These are phyloP conservation scores for Artemisiospiza belli DNA, from an alignment of 2,113 vertebrate species.

Conservation along the genomic window DNA sequence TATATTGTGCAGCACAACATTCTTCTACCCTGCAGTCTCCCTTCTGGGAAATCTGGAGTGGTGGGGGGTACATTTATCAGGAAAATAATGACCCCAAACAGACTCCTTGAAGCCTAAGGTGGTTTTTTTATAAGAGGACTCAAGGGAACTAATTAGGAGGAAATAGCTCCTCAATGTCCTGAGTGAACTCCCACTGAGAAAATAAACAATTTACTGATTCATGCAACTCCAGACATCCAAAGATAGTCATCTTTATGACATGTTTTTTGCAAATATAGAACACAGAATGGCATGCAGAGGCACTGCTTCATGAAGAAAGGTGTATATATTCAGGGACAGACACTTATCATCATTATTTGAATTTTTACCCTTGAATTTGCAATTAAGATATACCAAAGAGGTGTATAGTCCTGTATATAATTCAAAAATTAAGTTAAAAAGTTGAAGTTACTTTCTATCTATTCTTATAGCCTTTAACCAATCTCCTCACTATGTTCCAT, in stretches of 20 bases:
- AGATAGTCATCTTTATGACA: background rate
- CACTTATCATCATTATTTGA: background rate
- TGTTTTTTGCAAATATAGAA: slow-evolving; percentile 1
- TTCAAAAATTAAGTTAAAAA: background rate
- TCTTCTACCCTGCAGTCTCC: slow-evolving; percentile 30
- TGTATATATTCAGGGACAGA: background rate
- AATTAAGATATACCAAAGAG: background rate
- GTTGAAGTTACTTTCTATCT: background rate
- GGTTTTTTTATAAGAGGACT: slow-evolving; percentile 56
- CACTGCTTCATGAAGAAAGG: background rate
- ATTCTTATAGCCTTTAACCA: background rate
- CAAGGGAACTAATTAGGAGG: slow-evolving; percentile 77
- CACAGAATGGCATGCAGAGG: background rate
- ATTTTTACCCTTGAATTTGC: background rate
- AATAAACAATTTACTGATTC: slow-evolving; percentile 66
- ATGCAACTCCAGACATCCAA: slow-evolving; percentile 7
- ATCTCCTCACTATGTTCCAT: background rate
- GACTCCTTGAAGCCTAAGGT: slow-evolving; percentile 56
- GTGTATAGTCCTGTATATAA: too few species aligned
- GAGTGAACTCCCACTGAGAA: slow-evolving; percentile 53
- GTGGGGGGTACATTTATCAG: slow-evolving; percentile 60
- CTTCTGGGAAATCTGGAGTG: slow-evolving; percentile 54
- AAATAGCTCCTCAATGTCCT: slow-evolving; percentile 65
- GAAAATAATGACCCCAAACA: slow-evolving; percentile 72
- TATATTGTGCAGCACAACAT: slow-evolving; percentile 50